Evolutionary conservation across 2,888 invertebrate genomes (phyloP).

Genomic region (Philaethria dido): DNA sequence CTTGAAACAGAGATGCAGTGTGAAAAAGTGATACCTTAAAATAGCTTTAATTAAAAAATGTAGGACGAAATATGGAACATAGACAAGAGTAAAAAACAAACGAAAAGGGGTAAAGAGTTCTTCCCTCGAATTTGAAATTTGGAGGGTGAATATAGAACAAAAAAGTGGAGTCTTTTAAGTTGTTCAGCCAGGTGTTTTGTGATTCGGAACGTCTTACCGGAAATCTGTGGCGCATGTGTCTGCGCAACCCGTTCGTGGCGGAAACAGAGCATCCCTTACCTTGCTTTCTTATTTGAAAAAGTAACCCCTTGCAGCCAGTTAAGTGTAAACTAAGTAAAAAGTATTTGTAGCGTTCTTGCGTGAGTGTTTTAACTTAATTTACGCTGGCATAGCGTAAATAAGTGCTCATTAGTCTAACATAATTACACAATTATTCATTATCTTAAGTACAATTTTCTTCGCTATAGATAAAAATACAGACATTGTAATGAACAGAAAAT

Average conservation of each 20-base stretch:
- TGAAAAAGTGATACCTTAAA: conserved; percentile 59
- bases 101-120: conserved; percentile 69
- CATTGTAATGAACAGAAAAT: no score
- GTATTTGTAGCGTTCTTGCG: conserved; percentile 22
- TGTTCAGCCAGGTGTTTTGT: conserved; percentile 75
- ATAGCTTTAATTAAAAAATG: conserved; percentile 49
- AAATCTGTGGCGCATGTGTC: conserved; percentile 80
- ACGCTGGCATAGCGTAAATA: no score
- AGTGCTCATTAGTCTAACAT: no score
- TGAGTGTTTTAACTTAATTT: conserved; percentile 12
- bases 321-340: conserved; percentile 32
- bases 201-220: conserved; percentile 74
- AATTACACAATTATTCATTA: no score
- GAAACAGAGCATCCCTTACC: conserved; percentile 77
- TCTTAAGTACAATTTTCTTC: no score
- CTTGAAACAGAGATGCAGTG: conserved; percentile 47
- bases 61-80: conserved; percentile 53
- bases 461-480: no score
- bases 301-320: conserved; percentile 49
- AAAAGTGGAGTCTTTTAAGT: conserved; percentile 66
- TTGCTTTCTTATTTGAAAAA: conserved; percentile 63
- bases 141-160: conserved; percentile 70
- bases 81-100: conserved; percentile 61
- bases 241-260: conserved; percentile 71
- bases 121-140: conserved; percentile 63